Conservation (phyloP, 2,888 invertebrate species). For the Deroplatys truncata region DNA sequence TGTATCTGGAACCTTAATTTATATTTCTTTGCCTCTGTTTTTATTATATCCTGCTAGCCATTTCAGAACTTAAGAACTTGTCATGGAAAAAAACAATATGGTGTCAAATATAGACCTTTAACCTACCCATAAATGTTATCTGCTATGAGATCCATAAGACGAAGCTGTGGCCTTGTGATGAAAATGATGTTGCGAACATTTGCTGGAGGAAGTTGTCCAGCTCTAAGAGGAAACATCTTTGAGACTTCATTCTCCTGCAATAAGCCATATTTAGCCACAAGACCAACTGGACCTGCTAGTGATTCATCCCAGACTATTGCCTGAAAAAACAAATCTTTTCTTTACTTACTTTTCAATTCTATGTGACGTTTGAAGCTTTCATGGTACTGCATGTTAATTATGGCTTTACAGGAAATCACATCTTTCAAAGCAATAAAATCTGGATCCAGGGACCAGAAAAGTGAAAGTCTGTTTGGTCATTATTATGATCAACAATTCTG, state of each 20-base stretch:
- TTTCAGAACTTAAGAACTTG: too few species aligned
- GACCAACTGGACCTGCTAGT: conserved; percentile 78
- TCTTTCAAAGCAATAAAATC: too few species aligned
- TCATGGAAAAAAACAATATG: neutral
- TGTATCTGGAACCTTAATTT: too few species aligned
- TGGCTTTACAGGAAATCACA: too few species aligned
- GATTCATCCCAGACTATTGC: conserved; percentile 86
- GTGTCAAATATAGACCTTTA: too few species aligned
- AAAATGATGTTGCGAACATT: conserved; percentile 84
- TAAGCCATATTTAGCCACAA: conserved; percentile 75
- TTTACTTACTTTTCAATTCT: neutral
- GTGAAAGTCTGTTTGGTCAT: too few species aligned
- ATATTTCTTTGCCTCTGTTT: too few species aligned
- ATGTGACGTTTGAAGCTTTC: neutral
- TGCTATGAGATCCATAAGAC: conserved; percentile 79
- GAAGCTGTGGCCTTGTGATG: conserved; percentile 75
- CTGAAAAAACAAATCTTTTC: conserved; percentile 40
- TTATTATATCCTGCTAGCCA: too few species aligned
- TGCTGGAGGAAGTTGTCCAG: conserved; percentile 63
- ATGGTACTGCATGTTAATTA: too few species aligned
- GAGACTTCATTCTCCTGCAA: conserved; percentile 78
- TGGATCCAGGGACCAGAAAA: too few species aligned
- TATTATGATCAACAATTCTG: too few species aligned
- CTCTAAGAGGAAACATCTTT: conserved; percentile 74
- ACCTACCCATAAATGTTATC: conserved; percentile 62